Percentiles rank a stretch among this genome's conserved stretches.
Evolutionary conservation across 2,113 vertebrate species (phyloP).

Genomic region (Pachyramphus minor): DNA sequence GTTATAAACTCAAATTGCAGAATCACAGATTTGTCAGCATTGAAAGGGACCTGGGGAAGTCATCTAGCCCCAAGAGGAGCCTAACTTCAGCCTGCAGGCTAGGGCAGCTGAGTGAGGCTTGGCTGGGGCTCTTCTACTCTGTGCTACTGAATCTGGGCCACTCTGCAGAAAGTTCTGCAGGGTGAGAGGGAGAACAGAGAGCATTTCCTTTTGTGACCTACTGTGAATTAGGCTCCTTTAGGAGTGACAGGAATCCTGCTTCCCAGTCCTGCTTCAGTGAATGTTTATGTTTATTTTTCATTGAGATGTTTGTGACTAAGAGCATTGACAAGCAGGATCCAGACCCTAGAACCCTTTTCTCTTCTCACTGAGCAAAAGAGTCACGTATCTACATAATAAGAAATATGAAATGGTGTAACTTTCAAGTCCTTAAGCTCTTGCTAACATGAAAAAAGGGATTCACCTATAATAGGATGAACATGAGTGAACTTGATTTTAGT

Average conservation of each 20-base stretch:
- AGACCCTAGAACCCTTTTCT: neutral
- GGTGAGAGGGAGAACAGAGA: neutral
- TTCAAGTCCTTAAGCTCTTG: neutral
- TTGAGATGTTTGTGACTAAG: neutral
- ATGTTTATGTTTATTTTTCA: neutral
- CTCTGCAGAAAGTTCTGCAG: neutral
- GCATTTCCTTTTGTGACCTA: neutral
- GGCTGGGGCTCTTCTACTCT: neutral
- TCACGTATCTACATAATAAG: neutral
- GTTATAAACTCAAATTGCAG: neutral
- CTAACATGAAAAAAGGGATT: neutral
- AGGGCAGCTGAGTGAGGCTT: neutral
- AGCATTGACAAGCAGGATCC: neutral
- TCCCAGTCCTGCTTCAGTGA: neutral
- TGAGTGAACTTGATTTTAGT: neutral
- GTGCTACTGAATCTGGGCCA: neutral
- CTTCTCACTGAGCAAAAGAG: neutral
- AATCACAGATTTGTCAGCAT: neutral
- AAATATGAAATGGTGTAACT: neutral
- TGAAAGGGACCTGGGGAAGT: neutral
- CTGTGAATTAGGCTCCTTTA: neutral
- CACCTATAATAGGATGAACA: neutral
- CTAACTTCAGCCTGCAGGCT: neutral
- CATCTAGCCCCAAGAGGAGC: neutral
- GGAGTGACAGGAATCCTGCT: neutral